Percentiles rank a stretch among this genome's conserved stretches.
Evolutionary conservation across 2,113 vertebrate species (phyloP).

Genomic region (Thalassarche chlororhynchos): DNA sequence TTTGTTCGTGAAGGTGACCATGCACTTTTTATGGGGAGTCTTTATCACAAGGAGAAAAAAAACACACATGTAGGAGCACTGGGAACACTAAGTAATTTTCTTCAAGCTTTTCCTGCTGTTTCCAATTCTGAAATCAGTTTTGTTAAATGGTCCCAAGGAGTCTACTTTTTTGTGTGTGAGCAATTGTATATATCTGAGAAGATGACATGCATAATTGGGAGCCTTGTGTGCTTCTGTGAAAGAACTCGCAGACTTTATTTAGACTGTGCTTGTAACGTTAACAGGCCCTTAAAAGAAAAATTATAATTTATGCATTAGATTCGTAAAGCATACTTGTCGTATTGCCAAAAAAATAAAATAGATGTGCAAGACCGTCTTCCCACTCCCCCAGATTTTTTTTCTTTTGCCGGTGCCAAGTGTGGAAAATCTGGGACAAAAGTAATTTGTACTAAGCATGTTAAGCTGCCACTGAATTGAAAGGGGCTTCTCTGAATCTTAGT

Average conservation of each 20-base stretch:
- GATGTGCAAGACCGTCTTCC: neutral
- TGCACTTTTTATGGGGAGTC: neutral
- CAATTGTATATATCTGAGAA: neutral
- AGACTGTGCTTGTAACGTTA: slow-evolving; percentile 1
- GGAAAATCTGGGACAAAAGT: neutral
- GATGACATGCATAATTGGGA: neutral
- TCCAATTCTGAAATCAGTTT: neutral
- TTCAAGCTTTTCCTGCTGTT: neutral
- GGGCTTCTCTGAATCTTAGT: neutral
- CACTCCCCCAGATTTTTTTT: neutral
- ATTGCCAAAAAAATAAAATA: neutral
- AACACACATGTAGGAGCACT: neutral
- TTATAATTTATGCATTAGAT: neutral
- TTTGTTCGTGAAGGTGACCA: neutral
- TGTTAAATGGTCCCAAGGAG: neutral
- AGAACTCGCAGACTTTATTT: neutral
- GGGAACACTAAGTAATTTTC: neutral
- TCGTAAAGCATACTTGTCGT: neutral
- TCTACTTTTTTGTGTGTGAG: neutral
- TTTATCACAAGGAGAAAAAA: neutral
- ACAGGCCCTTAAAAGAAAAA: neutral
- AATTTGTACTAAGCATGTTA: neutral
- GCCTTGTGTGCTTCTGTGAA: neutral
- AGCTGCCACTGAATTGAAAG: neutral
- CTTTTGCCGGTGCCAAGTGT: neutral